phyloP scores from a whole-genome alignment of 2,888 invertebrate genomes.

The Lysandra coridon region DNA sequence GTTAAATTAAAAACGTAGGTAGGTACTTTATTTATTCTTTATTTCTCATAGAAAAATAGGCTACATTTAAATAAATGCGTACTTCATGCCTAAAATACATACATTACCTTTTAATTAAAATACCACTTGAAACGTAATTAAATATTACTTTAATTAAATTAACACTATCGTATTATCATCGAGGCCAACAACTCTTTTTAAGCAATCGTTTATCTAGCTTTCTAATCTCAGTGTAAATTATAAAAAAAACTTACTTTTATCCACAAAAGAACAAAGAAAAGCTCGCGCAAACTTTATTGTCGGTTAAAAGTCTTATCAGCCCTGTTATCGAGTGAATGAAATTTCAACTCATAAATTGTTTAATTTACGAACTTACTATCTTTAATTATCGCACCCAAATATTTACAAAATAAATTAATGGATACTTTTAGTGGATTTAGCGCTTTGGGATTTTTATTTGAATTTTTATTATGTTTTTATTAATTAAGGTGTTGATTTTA shows the following conservation, averaged over 20 bases:
- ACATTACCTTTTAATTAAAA: constrained; percentile 2
- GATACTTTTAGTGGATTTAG: not conserved
- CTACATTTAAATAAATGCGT: not conserved
- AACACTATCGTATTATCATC: not conserved
- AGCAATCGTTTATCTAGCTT: constrained; percentile 5
- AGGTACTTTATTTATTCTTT: not conserved
- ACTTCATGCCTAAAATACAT: not conserved
- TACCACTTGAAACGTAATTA: not conserved
- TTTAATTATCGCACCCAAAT: not conserved
- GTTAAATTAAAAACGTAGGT: not conserved
- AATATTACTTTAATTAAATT: constrained; percentile 11
- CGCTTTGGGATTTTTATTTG: not conserved
- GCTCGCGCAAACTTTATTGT: constrained; percentile 15
- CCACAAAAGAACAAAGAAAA: not conserved
- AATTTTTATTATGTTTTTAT: not conserved
- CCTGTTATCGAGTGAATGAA: not conserved
- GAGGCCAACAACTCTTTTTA: constrained; percentile 21
- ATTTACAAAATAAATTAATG: constrained; percentile 26
- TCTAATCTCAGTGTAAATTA: constrained; percentile 21
- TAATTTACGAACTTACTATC: constrained; percentile 13
- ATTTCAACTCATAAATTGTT: constrained; percentile 9
- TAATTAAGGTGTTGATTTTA: not conserved
- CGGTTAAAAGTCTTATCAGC: not conserved
- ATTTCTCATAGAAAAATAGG: constrained; percentile 4
- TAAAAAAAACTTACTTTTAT: not conserved